phyloP scores from a whole-genome alignment of 2,888 invertebrate species.

The Torymus auratus region DNA sequence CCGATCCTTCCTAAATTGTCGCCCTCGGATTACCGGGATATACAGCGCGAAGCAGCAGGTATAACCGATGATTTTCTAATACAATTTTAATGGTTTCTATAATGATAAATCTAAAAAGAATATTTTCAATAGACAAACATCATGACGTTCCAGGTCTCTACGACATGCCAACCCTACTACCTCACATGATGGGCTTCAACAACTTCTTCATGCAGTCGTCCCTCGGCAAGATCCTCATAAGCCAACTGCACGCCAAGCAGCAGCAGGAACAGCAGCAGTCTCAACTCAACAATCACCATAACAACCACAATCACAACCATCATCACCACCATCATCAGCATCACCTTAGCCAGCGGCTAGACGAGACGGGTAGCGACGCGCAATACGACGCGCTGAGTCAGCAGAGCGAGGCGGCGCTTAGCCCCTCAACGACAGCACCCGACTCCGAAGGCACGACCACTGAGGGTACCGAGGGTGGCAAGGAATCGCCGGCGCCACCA shows the following conservation, averaged over 20 bases:
- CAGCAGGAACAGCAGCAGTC: constrained; percentile 62
- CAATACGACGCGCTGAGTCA: constrained; percentile 67
- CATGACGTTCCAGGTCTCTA: constrained; percentile 62
- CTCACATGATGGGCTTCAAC: constrained; percentile 72
- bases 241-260: constrained; percentile 79
- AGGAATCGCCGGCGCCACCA: constrained; percentile 70
- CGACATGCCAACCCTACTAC: constrained; percentile 73
- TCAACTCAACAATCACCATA: constrained; percentile 11
- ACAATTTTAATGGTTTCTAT: too few species aligned
- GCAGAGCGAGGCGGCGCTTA: constrained; percentile 70
- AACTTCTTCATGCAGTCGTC: constrained; percentile 75
- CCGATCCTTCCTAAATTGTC: constrained; percentile 84
- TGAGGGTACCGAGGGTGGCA: constrained; percentile 80
- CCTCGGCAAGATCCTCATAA: constrained; percentile 81
- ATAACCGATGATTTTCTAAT: background rate
- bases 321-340: constrained; percentile 77
- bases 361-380: constrained; percentile 62
- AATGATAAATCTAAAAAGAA: too few species aligned
- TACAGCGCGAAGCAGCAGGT: constrained; percentile 72
- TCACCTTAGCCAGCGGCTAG: constrained; percentile 68
- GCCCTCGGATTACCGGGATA: constrained; percentile 72
- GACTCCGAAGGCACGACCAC: constrained; percentile 82
- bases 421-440: constrained; percentile 73
- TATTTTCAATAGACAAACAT: too few species aligned
- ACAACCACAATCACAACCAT: constrained; percentile 12